phyloP scores from a whole-genome alignment of 2,797 vertebrate genomes.

The Anableps anableps region DNA sequence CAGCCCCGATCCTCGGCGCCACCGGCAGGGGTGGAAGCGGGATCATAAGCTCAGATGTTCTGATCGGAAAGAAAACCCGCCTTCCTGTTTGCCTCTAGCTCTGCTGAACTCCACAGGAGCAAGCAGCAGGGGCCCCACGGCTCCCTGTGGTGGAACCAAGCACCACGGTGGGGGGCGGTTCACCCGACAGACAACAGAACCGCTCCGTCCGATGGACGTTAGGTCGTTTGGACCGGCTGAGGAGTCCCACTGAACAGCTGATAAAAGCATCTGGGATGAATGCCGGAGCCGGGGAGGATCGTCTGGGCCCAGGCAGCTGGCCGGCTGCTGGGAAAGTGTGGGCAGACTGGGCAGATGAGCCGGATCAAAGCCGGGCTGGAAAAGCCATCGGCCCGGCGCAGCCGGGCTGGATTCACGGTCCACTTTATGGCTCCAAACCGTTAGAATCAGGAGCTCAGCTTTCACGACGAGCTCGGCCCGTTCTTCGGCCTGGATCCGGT shows the following conservation, averaged over 20 bases:
- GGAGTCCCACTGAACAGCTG: constrained; percentile 64
- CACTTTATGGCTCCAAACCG: constrained; percentile 65
- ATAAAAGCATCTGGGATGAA: constrained; percentile 64
- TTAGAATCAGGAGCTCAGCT: constrained; percentile 69
- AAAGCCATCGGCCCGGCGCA: constrained; percentile 71
- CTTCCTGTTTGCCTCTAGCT: constrained; percentile 2
- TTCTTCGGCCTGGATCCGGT: constrained; percentile 21
- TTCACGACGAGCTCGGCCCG: constrained; percentile 46
- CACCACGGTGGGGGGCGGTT: too few species aligned
- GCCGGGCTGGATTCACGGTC: constrained; percentile 54
- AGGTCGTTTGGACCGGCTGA: constrained; percentile 37
- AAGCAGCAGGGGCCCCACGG: not conserved
- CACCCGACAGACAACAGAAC: too few species aligned
- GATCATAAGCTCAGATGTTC: not conserved
- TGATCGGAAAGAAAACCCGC: not conserved
- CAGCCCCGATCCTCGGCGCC: too few species aligned
- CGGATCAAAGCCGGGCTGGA: constrained; percentile 76
- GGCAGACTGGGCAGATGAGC: constrained; percentile 70
- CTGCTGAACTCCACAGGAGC: not conserved
- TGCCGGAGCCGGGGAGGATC: constrained; percentile 44
- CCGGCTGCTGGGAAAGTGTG: constrained; percentile 66
- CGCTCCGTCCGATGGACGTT: constrained; percentile 25
- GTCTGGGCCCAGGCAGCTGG: constrained; percentile 63
- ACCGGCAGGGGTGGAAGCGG: too few species aligned
- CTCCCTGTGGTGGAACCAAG: constrained; percentile 34